phyloP scores from a whole-genome alignment of 2,113 vertebrate species.

The Anhinga anhinga region DNA sequence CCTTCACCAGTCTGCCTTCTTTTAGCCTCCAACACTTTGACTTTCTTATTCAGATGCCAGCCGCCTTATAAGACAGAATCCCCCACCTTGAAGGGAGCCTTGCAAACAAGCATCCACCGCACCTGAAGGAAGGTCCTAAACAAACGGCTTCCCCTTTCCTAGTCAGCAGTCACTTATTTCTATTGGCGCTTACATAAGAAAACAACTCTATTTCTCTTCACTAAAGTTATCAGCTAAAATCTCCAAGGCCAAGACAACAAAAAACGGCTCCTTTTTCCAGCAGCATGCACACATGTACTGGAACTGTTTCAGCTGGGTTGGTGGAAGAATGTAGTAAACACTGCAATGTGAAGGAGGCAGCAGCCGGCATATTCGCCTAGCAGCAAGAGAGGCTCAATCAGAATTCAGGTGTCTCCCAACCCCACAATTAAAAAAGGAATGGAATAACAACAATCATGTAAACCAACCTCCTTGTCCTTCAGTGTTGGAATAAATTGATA shows the following conservation, averaged over 20 bases:
- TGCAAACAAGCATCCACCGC: neutral
- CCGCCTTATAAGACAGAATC: neutral
- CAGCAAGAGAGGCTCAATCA: neutral
- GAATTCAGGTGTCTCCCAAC: neutral
- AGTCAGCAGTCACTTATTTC: neutral
- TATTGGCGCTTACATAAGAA: neutral
- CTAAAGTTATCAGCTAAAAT: neutral
- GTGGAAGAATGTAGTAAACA: neutral
- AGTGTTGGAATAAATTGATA: neutral
- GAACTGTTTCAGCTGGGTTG: neutral
- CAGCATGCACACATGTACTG: accelerated
- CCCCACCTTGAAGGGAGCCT: neutral
- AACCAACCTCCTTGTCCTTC: no score
- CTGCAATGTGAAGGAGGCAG: neutral
- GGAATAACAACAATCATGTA: neutral
- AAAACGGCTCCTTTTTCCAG: neutral
- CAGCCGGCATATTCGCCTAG: neutral
- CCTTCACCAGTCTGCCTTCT: neutral
- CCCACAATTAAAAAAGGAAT: neutral
- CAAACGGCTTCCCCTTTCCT: neutral
- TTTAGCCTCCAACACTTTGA: neutral
- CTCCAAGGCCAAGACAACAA: neutral
- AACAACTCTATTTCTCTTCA: neutral
- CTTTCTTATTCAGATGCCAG: neutral
- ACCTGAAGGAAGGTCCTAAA: neutral